Base-by-base conservation (phyloP, 1,140 invertebrate genomes). In the Acromyrmex heyeri region DNA sequence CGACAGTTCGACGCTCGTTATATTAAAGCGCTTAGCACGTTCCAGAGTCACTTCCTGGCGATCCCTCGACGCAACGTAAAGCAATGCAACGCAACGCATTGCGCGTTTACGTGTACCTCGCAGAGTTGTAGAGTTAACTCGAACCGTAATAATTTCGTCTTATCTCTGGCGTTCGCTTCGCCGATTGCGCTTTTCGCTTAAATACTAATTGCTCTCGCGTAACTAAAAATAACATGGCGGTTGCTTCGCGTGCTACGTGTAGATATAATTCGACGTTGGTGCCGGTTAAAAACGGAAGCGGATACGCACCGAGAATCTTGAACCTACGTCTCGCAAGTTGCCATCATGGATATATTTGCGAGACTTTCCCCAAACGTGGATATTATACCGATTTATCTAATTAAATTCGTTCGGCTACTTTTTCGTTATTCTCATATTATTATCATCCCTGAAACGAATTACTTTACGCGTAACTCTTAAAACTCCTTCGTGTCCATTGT, bases 11-110 rank as follows among this genome's bases (percentile, higher is more conserved):
- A 77, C 62, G 50, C 78, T 90, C 65, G 77, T 88, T 91, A 91
- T 87, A 91, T 87, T 70, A 86, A 90, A 91, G 34, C 89, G 86
- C 90, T 91, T 85, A 69, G 89, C 89, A 90, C 89, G 90, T 86
- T 91, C 88, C 69, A 67, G 73, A 90, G 73, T 53, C 44, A 85
- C 90, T 91, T 91, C 90, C 90, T 91, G 81, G 70, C 55, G 30
- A 27, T 30, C 27, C 55, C 55, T 18, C 64, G 5, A 44, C 18
- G 76, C 61, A 53, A 53, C n/a, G 72, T 27, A 27, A 27, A 27
- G 27, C 27, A 27, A 27, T 27, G 30, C 64, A 10, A 44, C 18
- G 76, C 61, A 53, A 53, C n/a, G 65, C 77, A 53, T 21, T 14
- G 44, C 27, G 27, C 78, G 50, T 7, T 21, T 48, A n/a, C 62